Percentiles rank a stretch among this genome's conserved stretches.
phyloP scores from a whole-genome alignment of 1,140 invertebrate species.

The Limonius californicus region DNA sequence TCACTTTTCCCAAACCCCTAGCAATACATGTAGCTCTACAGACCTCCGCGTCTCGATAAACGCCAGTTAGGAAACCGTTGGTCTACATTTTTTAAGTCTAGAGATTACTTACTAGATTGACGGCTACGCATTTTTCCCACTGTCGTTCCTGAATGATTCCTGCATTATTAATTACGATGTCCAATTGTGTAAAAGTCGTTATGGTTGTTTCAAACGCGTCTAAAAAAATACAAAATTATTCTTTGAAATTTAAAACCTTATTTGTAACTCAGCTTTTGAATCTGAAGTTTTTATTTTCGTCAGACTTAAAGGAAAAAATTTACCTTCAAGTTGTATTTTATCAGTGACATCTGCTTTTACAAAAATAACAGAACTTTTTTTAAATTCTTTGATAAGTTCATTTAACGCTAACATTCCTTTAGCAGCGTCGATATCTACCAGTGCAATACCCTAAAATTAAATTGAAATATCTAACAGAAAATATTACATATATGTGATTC shows the following conservation, averaged over 20 bases:
- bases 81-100: no score
- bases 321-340: slow-evolving; percentile 65
- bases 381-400: slow-evolving; percentile 23
- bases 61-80: no score
- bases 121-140: slow-evolving; percentile 30
- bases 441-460: slow-evolving; percentile 27
- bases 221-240: slow-evolving; percentile 11
- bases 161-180: slow-evolving; percentile 44
- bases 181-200: slow-evolving; percentile 38
- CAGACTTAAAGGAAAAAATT: no score
- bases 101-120: slow-evolving; percentile 43
- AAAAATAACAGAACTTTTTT: slow-evolving; percentile 60
- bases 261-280: no score
- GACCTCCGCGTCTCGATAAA: no score
- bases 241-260: no score
- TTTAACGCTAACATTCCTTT: slow-evolving; percentile 19
- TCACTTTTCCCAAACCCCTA: no score
- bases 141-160: slow-evolving; percentile 33
- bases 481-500: neutral
- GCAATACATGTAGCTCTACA: no score
- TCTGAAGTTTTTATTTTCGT: no score
- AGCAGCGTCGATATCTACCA: slow-evolving; percentile 25
- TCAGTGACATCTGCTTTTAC: slow-evolving; percentile 64
- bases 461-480: neutral
- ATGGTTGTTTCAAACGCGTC: slow-evolving; percentile 34